phyloP scores from a whole-genome alignment of 1,140 invertebrate species.

The Hormaphis cornu region DNA sequence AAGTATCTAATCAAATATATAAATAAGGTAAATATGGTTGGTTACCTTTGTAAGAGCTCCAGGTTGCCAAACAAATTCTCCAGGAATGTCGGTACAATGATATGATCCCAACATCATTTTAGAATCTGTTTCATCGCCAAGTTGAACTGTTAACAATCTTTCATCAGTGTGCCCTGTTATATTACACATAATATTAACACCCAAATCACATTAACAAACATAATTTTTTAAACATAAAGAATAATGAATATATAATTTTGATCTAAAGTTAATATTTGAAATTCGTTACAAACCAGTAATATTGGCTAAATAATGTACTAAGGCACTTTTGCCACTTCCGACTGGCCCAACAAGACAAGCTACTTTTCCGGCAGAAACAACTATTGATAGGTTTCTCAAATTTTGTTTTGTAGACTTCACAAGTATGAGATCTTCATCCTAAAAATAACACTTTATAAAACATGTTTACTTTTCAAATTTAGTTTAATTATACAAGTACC shows the following conservation, averaged over 20 bases:
- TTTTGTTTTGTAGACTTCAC: constrained; percentile 60
- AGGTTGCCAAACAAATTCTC: constrained; percentile 93
- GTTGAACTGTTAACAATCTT: constrained; percentile 61
- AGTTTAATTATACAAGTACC: not conserved
- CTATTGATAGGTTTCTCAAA: constrained; percentile 62
- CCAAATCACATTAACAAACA: constrained; percentile 6
- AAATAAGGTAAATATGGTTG: not conserved
- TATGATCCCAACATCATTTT: constrained; percentile 91
- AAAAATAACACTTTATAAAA: constrained; percentile 5
- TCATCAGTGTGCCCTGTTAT: constrained; percentile 37
- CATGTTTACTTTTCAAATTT: not conserved
- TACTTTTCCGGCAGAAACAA: constrained; percentile 61
- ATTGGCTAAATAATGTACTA: constrained; percentile 78
- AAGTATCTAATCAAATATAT: too few relatives aligned
- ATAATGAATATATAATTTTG: not conserved
- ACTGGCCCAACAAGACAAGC: constrained; percentile 82
- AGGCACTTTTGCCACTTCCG: constrained; percentile 86
- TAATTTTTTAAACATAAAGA: not conserved
- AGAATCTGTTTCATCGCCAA: constrained; percentile 96
- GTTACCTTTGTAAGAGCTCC: constrained; percentile 74
- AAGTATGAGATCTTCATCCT: constrained; percentile 45
- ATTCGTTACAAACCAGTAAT: constrained; percentile 52
- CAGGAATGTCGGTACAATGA: constrained; percentile 89
- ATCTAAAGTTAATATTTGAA: not conserved
- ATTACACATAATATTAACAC: not conserved